Evolutionary conservation across 1,140 invertebrate genomes (phyloP).

Genomic region (Rhagoletis zephyria): DNA sequence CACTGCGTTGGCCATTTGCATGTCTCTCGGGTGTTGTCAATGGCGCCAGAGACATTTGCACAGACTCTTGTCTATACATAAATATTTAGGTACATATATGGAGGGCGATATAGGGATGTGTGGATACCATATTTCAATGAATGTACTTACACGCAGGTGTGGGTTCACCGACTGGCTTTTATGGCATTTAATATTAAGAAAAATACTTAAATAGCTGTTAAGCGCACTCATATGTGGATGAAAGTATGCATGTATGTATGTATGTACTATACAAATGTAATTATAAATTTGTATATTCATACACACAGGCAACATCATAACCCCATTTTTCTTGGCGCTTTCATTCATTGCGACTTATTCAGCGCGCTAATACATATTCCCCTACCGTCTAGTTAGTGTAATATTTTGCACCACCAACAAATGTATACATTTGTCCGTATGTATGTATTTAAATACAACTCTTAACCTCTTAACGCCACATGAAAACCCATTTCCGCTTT

Average conservation of each 20-base stretch:
- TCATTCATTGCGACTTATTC: neutral
- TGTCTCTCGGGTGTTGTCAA: constrained; percentile 38
- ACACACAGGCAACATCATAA: no score
- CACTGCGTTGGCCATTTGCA: neutral
- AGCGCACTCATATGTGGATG: neutral
- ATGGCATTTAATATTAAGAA: constrained; percentile 44
- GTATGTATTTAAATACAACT: neutral
- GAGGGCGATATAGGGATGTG: neutral
- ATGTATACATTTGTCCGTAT: neutral
- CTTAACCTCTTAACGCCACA: constrained; percentile 25
- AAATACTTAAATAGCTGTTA: constrained; percentile 31
- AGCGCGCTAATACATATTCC: neutral
- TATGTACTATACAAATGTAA: neutral
- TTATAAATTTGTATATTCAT: neutral
- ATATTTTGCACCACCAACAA: neutral
- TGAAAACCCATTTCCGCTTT: constrained; percentile 9
- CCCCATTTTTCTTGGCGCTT: constrained; percentile 20
- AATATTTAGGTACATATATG: neutral
- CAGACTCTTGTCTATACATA: neutral
- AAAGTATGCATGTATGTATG: neutral
- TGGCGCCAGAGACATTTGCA: constrained; percentile 23
- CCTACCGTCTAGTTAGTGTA: neutral
- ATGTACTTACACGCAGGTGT: constrained; percentile 34
- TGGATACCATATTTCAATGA: neutral
- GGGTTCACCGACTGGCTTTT: constrained; percentile 39